phyloP scores from a whole-genome alignment of 2,797 vertebrate species.

The Phrynocephalus forsythii region DNA sequence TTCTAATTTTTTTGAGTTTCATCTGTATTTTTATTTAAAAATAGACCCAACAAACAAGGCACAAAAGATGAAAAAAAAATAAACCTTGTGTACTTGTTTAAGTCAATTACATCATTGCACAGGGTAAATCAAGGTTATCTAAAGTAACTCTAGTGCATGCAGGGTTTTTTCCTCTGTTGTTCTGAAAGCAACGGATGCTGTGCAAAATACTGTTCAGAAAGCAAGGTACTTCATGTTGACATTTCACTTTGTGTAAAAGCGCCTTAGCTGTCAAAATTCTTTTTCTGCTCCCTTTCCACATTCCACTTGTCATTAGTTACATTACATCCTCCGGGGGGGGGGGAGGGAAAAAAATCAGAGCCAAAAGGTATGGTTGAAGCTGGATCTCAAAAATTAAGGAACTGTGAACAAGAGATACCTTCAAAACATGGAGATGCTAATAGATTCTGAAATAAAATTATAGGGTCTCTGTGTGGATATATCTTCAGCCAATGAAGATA shows the following conservation, averaged over 20 bases:
- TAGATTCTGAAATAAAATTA: no score
- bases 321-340: no score
- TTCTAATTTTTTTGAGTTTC: no score
- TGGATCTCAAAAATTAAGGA: no score
- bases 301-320: no score
- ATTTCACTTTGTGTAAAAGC: background rate
- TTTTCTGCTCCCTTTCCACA: background rate
- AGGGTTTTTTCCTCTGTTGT: background rate
- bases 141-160: background rate
- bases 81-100: background rate
- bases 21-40: background rate
- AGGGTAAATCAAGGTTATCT: background rate
- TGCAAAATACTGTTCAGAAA: background rate
- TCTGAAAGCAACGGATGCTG: background rate
- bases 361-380: no score
- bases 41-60: background rate
- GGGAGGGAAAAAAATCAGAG: no score
- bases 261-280: background rate
- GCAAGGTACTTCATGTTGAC: background rate
- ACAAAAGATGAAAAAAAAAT: background rate
- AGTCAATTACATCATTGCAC: background rate
- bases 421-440: no score
- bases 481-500: no score
- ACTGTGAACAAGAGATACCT: no score
- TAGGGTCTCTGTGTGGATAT: no score